phyloP scores from a whole-genome alignment of 2,113 vertebrate genomes.

The Potamarius usumacintae region DNA sequence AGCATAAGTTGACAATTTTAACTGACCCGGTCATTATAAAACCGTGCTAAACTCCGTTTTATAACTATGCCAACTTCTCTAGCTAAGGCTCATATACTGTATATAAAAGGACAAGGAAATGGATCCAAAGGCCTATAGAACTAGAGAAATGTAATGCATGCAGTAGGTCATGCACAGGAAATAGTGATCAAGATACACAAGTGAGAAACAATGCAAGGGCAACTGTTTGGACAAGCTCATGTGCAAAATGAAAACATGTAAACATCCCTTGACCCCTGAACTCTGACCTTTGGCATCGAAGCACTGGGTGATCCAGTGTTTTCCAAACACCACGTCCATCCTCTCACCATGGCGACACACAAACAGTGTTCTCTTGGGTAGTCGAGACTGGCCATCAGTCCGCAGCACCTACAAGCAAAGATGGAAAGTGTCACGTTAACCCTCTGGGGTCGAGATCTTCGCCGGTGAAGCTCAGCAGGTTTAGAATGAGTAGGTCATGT shows the following conservation, averaged over 20 bases:
- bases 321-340: constrained; percentile 98
- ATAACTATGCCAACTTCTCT: not conserved
- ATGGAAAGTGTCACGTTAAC: not conserved
- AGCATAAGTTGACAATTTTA: not conserved
- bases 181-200: not conserved
- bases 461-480: too few relatives aligned
- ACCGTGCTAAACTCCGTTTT: not conserved
- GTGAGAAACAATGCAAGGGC: not conserved
- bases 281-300: constrained; percentile 94
- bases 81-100: not conserved
- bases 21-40: not conserved
- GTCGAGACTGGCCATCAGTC: constrained; percentile 73
- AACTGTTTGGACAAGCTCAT: not conserved
- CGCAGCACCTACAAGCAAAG: constrained; percentile 74
- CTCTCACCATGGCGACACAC: constrained; percentile 96
- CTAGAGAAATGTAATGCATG: not conserved
- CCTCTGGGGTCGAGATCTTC: too few relatives aligned
- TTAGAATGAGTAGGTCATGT: too few relatives aligned
- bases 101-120: not conserved
- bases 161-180: not conserved
- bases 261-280: constrained; percentile 14
- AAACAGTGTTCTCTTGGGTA: constrained; percentile 87
- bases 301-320: constrained; percentile 95
- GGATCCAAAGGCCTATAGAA: not conserved
- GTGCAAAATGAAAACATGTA: not conserved